Base-by-base conservation (phyloP, 2,888 invertebrate genomes). In the Panopea generosa region DNA sequence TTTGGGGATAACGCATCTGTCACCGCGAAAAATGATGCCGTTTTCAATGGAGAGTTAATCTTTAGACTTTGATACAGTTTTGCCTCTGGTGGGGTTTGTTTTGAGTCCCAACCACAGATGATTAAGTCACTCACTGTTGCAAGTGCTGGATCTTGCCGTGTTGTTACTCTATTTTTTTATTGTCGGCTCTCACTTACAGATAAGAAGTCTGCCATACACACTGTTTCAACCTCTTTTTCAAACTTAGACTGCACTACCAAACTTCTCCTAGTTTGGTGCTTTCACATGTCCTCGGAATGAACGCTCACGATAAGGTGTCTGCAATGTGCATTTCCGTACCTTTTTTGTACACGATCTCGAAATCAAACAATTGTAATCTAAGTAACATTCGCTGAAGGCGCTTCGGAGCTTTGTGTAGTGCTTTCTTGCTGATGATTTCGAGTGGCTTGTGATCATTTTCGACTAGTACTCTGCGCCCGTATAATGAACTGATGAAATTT, bases 381-480 rank as follows among this genome's bases (percentile, higher is more conserved):
- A 87, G 57, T 14, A 84, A 26, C 82, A 87, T 84, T n/a, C 77
- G 47, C 63, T 85, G 84, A 9, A 86, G 59, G 11, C 85, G 38
- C 43, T 45, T 59, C 20, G 77, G 83, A 24, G 77, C 79, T 45
- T 60, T 49, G 11, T 56, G 38, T 11, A 83, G 38, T 18, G 75
- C 69, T 26, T 84, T 84, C 24, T 73, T 71, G 16, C 70, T 14
- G 24, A 86, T 74, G 7, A 45, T 49, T 47, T 82, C 75, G 4
- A 85, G 52, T 33, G 83, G 83, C 47, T 84, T 82, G 62, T 86
- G 85, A 26, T 77, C 81, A 38, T 53, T 78, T 45, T 82, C 65
- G 0, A 85, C 80, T 9, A 40, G 18, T 0, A 80, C 50, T 18
- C 24, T 22, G 20, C 76, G 55, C 2, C 82, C 84, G 56, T 77